Evolutionary conservation across 2,797 vertebrate species (phyloP), one percentile per base, ranked within the genome.

Genomic region (Pipistrellus pipistrellus): DNA sequence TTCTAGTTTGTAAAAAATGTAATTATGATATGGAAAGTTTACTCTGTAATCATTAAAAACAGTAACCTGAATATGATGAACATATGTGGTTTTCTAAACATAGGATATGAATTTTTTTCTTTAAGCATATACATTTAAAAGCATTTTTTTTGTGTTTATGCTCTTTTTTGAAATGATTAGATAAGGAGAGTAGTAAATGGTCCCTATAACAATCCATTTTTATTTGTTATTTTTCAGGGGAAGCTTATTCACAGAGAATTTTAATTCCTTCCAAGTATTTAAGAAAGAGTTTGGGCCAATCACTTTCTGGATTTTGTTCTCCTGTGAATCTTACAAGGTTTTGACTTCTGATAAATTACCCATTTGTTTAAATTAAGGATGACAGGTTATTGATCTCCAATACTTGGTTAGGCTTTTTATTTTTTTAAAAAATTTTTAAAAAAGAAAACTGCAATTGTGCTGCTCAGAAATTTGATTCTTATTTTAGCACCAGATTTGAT

Each of bases 381-480:
- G 66, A 73, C 8, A 85, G 6, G 11, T 51, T 30, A 35, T 46
- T 90, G 9, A 3, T 82, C 6, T 21, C 21, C 53, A 71, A 80
- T 53, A 41, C 53, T 86, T 91, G 18, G 5, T 57, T 68, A 86
- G 53, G 85, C 46, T 0, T 41, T 32, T 44, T 44, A 2, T 44
- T 38, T 25, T 84, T 66, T 84, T 55, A 90, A 90, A n/a, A n/a
- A n/a, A n/a, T n/a, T n/a, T n/a, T n/a, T n/a, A n/a, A n/a, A n/a
- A n/a, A n/a, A 81, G 55, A 71, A 80, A 46, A 77, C 27, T 53
- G 1, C 75, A 68, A 64, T 82, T 80, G 32, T 80, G 35, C 18
- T 59, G 23, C 55, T 92, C 82, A 81, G 80, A 92, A 85, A 78
- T 95, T 3, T 30, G 20, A 89, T 68, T 88, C 77, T 69, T 84